A percentile compares a stretch with the other conserved stretches of the same genome.
Conservation (phyloP, 1,140 invertebrate genomes). For the Monomorium pharaonis region DNA sequence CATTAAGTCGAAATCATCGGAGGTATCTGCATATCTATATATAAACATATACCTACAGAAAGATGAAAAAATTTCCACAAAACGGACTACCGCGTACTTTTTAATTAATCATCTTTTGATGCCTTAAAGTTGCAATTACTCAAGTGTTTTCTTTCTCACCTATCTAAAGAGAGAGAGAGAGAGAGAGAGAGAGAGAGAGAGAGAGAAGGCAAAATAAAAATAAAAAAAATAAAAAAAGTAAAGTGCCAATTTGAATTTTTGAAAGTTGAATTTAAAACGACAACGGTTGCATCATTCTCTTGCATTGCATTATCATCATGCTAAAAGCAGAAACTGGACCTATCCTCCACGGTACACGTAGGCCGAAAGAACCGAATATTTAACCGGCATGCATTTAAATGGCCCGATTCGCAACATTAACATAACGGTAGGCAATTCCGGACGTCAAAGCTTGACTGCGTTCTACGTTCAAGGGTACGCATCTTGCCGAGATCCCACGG, state of each 20-base stretch:
- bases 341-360: conserved; percentile 13
- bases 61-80: neutral
- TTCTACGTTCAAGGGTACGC: conserved; percentile 14
- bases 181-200: neutral
- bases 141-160: neutral
- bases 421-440: conserved; percentile 64
- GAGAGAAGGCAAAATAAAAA: conserved; percentile 7
- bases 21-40: conserved; percentile 44
- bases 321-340: conserved; percentile 33
- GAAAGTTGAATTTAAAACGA: neutral
- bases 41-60: conserved; percentile 6
- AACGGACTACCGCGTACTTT: neutral
- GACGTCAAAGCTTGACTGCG: conserved; percentile 24
- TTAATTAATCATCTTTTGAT: neutral
- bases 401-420: conserved; percentile 59
- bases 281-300: conserved; percentile 15
- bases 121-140: neutral
- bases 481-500: conserved; percentile 65
- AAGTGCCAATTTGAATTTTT: neutral
- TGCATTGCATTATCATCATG: neutral
- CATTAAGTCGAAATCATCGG: conserved; percentile 66
- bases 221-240: conserved; percentile 2
- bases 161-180: neutral
- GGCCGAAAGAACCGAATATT: conserved; percentile 27
- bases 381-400: conserved; percentile 63